Evolutionary conservation across 35 echinoderm and acorn worm species (phyloP), one percentile per base, ranked within the genome.

Genomic region (Heliocidaris tuberculata): DNA sequence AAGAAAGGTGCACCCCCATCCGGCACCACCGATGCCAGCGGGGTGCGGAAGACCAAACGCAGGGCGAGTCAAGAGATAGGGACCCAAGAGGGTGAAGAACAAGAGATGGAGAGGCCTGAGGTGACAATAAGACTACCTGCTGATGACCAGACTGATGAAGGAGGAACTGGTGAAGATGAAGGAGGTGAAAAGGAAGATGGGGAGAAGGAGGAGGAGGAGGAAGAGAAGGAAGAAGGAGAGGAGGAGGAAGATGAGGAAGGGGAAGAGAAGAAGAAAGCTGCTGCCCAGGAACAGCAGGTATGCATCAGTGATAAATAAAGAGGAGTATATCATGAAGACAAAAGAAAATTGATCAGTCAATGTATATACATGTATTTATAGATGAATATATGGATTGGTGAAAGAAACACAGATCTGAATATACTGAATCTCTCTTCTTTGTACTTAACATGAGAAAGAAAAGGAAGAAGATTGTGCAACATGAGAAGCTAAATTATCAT

Each of bases 261-360:
- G 50, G 91, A 93, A 59, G 91, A 31, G 50, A 59, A 59, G 27
- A n/a, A 93, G 13, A 48, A 59, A 50, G 47, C 91, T n/a, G 31
- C 91, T 93, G 91, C 91, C 2, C 91, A 93, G 6, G 91, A 93
- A 59, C 91, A 93, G 16, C 91, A 93, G 91, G 91, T 93, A 89
- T 35, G 31, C 31, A n/a, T n/a, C n/a, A n/a, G n/a, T n/a, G n/a
- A 42, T 42, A 42, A 3, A 42, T 42, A 42, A 0, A 1, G 35
- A 42, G 3, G 35, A 42, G 35, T 42, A 0, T 42, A 1, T 42
- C 3, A 56, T 56, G 0, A 56, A 56, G 11, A 11, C 52, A 56
- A 56, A 12, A 9, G 15, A 9, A 12, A 56, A 12, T 56, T 10
- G n/a, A n/a, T n/a, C n/a, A n/a, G n/a, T n/a, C n/a, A n/a, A n/a